Percentiles rank a stretch among this genome's conserved stretches.
Evolutionary conservation across 2,888 invertebrate species (phyloP).

Genomic region (Callinectes sapidus): DNA sequence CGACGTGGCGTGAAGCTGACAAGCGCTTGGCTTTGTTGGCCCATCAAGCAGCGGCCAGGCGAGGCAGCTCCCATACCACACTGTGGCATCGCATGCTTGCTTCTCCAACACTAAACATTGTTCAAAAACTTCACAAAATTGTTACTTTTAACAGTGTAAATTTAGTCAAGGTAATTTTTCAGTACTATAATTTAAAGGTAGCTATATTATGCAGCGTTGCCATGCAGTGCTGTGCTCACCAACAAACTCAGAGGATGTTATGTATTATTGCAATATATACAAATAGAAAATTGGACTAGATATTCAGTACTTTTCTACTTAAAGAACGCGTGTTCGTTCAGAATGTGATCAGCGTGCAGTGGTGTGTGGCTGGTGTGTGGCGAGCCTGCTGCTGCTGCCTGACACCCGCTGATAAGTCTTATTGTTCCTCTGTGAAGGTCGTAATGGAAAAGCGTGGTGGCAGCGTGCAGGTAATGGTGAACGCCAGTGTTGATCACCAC

Average conservation of each 20-base stretch:
- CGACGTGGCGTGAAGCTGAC: background rate
- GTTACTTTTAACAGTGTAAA: background rate
- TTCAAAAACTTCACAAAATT: background rate
- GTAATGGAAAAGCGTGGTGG: background rate
- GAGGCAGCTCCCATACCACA: background rate
- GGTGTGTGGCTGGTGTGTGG: background rate
- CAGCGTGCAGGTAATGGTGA: background rate
- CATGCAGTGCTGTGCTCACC: background rate
- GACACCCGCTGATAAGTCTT: background rate
- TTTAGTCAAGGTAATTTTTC: background rate
- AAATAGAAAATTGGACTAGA: background rate
- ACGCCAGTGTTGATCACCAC: background rate
- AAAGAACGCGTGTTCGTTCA: background rate
- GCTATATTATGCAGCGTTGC: background rate
- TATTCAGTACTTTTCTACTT: background rate
- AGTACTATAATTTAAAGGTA: background rate
- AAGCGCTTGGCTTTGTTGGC: background rate
- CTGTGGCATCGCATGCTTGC: background rate
- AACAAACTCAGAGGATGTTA: background rate
- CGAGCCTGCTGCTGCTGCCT: conserved; percentile 6
- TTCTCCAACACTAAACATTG: background rate
- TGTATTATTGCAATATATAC: background rate
- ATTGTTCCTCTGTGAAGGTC: background rate
- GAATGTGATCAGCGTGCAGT: background rate
- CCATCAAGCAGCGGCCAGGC: background rate